Evolutionary conservation across 2,113 vertebrate genomes (phyloP).

Genomic region (Otis tarda): DNA sequence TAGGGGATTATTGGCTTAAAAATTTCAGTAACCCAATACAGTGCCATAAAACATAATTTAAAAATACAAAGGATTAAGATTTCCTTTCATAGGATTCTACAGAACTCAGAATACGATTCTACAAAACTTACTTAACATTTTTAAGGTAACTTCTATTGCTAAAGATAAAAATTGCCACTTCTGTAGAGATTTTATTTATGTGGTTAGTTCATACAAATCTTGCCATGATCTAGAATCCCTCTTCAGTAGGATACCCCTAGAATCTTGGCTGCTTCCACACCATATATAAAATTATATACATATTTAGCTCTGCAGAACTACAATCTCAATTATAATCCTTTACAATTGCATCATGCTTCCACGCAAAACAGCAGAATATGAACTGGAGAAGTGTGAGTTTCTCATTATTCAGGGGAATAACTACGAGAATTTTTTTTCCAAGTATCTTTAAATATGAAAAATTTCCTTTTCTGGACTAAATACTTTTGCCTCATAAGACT

Average conservation of each 20-base stretch:
- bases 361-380: neutral
- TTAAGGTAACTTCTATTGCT: neutral
- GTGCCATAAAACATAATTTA: slow-evolving; percentile 41
- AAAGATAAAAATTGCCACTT: neutral
- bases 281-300: neutral
- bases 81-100: slow-evolving; percentile 9
- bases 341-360: neutral
- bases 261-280: neutral
- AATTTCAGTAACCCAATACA: slow-evolving; percentile 44
- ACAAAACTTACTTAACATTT: slow-evolving; percentile 20
- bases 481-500: slow-evolving; percentile 7
- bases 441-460: neutral
- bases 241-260: neutral
- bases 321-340: neutral
- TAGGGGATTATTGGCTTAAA: slow-evolving; percentile 52
- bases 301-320: neutral
- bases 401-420: neutral
- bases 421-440: neutral
- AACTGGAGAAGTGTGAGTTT: neutral
- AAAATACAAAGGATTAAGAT: slow-evolving; percentile 38
- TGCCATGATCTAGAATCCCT: slow-evolving; percentile 3
- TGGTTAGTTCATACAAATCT: neutral
- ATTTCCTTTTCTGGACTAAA: neutral
- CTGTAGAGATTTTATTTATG: neutral
- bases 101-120: slow-evolving; percentile 17